Base-by-base conservation (phyloP, 2,797 vertebrate species). In the Poecilia picta region DNA sequence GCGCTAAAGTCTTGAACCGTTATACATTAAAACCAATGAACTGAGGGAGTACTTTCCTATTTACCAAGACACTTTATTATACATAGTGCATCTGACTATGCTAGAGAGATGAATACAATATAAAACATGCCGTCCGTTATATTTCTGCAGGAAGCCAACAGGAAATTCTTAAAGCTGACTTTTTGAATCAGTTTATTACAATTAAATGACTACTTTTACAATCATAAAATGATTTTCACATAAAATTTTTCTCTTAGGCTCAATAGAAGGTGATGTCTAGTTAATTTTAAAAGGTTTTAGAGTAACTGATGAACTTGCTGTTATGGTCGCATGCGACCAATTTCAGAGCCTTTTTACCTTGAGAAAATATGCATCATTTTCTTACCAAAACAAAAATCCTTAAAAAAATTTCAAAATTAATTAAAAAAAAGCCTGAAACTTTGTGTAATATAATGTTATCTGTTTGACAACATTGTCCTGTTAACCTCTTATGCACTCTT, bases 371-470 rank as follows among this genome's bases (percentile, higher is more conserved):
- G 6, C n/a, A 71, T 71, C 1, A 71, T 8, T 45, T 23, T 16
- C 62, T 66, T 45, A 15, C 25, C 4, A 31, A 28, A 57, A 28
- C n/a, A 68, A 39, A 68, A 25, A 23, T 20, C 3, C 5, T 8
- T 20, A 68, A 41, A 68, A 68, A 4, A n/a, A n/a, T n/a, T n/a
- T n/a, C n/a, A n/a, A n/a, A n/a, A 23, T 36, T 36, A 3, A 36
- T 33, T 5, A 5, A 39, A 8, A 64, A 36, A 64, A 64, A 8
- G 59, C 15, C 7, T 33, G 33, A 20, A 8, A 36, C 16, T 64
- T 4, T 36, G 62, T 64, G 6, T 64, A 20, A 79, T 80, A 82
- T 70, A 77, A 71, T 72, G 31, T 47, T 55, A 25, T 72, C 33
- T 43, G 28, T 46, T 45, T 74, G 62, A 2, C 23, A 59, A 39